Evolutionary conservation across 2,888 invertebrate genomes (phyloP).

Genomic region (Dynastes grantii): DNA sequence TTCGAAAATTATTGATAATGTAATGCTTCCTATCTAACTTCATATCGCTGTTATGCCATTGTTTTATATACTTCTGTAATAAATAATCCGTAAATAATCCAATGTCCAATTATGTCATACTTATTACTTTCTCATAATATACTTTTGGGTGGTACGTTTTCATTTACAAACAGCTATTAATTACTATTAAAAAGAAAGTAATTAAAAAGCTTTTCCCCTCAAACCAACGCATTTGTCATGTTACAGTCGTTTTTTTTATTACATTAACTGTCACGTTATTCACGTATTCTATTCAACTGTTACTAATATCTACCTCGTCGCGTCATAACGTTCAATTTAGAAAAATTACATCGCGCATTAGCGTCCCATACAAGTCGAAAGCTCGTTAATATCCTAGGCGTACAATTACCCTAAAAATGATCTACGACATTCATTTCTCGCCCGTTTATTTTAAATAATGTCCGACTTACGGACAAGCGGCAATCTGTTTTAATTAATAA

Average conservation of each 20-base stretch:
- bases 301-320: neutral
- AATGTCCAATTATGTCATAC: too few species aligned
- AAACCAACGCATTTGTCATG: neutral
- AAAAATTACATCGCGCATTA: conserved; percentile 9
- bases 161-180: neutral
- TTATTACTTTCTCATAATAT: too few species aligned
- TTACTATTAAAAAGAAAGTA: neutral
- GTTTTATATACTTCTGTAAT: too few species aligned
- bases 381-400: conserved; percentile 6
- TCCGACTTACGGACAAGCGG: conserved; percentile 21
- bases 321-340: conserved; percentile 6
- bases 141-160: neutral
- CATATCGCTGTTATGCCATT: too few species aligned
- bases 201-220: neutral
- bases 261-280: neutral
- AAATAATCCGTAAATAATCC: too few species aligned
- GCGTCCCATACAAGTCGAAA: neutral
- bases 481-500: conserved; percentile 40
- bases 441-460: conserved; percentile 32
- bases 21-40: too few species aligned
- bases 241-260: neutral
- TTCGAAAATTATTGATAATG: too few species aligned
- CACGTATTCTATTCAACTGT: neutral
- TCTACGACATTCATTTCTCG: conserved; percentile 35
- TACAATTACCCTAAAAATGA: conserved; percentile 36